Conservation (phyloP, 2,888 invertebrate genomes). For the Apamea monoglypha region DNA sequence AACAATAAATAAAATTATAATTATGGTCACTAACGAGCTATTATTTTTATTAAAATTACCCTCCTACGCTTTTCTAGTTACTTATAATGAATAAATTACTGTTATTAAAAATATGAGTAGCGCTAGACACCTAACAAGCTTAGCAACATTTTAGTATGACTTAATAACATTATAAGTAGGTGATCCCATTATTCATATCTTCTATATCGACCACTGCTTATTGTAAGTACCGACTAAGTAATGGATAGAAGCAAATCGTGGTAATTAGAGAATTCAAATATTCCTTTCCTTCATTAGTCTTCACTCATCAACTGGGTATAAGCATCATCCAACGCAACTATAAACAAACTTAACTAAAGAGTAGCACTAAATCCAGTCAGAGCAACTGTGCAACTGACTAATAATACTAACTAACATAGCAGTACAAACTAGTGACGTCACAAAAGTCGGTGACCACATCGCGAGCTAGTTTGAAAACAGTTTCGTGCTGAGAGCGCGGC, state of each 20-base stretch:
- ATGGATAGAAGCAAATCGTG: background rate
- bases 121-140: background rate
- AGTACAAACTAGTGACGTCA: conserved; percentile 9
- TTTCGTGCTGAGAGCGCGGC: conserved; percentile 22
- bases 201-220: background rate
- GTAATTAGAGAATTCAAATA: background rate
- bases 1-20: background rate
- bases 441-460: conserved; percentile 32
- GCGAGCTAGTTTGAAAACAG: conserved; percentile 48
- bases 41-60: background rate
- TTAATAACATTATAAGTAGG: background rate
- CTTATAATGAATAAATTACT: background rate
- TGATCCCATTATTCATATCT: background rate
- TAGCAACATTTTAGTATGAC: background rate
- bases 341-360: background rate
- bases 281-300: background rate
- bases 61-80: background rate
- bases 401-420: conserved; percentile 2
- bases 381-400: background rate
- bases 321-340: background rate
- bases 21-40: background rate
- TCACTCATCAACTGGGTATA: background rate
- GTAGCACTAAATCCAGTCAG: background rate
- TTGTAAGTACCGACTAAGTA: background rate
- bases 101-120: background rate